Base-by-base conservation (phyloP, 2,888 invertebrate genomes). In the Ephialtes manifestator region DNA sequence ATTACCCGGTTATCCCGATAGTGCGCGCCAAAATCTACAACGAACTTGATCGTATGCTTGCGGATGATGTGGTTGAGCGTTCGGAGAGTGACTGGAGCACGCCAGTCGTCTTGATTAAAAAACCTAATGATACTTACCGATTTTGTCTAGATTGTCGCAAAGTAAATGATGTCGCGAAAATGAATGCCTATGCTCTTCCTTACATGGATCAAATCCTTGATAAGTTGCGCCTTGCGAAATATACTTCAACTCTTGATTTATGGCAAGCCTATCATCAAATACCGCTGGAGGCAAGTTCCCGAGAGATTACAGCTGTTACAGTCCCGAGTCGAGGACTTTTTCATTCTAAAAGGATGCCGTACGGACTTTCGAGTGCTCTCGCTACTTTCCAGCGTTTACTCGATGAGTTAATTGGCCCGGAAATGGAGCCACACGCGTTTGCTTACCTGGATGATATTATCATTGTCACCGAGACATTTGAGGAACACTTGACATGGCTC, bases 351-450 rank as follows among this genome's bases (percentile, higher is more conserved):
- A 80, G 88, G 1, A 88, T 92, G 89, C 91, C 91, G 0, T 91
- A 91, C 67, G 81, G 91, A 58, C 78, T 91, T 77, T 83, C 87
- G 74, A 78, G 89, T 58, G 87, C 88, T 0, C 90, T 91, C 0
- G 90, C 91, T 0, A 91, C 91, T 0, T 92, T 88, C 72, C 91
- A 91, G 75, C 78, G 90, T 0, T 60, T 91, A 8, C 83, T 92
- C 0, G 91, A 92, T 35, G 65, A 60, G 4, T 76, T 92, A 2
- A 67, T 91, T 0, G 89, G 89, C 0, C 77, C 87, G 8, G 84
- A 86, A 4, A 48, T 84, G 67, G 80, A 87, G 10, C 86, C 83
- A 0, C n/a, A 71, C 35, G 67, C 72, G 0, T 87, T 86, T 55
- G 86, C 74, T 0, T 88, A 88, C 10, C 51, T 83, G 2, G 87